Percentiles rank a stretch among this genome's conserved stretches.
These are phyloP conservation scores for Colostygia pectinataria DNA, from an alignment of 2,888 invertebrate species.

Conservation along the genomic window DNA sequence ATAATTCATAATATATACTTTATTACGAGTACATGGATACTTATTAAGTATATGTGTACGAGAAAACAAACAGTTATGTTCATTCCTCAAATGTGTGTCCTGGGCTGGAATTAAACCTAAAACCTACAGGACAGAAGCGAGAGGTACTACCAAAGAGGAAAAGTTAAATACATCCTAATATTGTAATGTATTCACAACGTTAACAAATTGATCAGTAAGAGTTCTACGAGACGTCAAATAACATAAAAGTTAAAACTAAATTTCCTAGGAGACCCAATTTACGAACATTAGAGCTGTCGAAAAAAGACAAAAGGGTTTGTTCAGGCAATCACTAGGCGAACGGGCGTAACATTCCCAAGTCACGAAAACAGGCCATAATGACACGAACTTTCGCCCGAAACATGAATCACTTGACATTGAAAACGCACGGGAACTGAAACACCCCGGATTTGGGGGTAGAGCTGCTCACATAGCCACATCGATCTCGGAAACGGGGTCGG, in stretches of 20 bases:
- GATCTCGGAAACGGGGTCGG: conserved; percentile 77
- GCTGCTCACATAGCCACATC: conserved; percentile 69
- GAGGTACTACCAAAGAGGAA: too few relatives aligned
- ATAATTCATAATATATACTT: too few relatives aligned
- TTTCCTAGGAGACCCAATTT: conserved; percentile 11
- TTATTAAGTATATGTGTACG: too few relatives aligned
- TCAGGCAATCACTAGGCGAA: conserved; percentile 32
- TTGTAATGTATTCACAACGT: too few relatives aligned
- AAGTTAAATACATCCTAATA: too few relatives aligned
- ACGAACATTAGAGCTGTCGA: conserved; percentile 10
- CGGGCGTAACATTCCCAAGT: conserved; percentile 49
- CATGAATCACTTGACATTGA: conserved; percentile 80
- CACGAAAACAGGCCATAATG: conserved; percentile 67
- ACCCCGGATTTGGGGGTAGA: conserved; percentile 61
- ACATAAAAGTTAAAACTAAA: neutral
- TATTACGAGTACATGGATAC: too few relatives aligned
- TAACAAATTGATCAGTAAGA: neutral
- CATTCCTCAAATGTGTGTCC: too few relatives aligned
- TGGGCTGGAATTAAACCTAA: too few relatives aligned
- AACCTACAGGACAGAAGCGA: too few relatives aligned
- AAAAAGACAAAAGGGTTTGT: conserved; percentile 25
- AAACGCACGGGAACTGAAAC: conserved; percentile 64
- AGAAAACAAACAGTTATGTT: too few relatives aligned
- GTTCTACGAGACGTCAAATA: neutral
- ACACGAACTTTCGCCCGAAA: conserved; percentile 50